Conservation (phyloP, 2,113 vertebrate genomes). For the Epinephelus cyanopodus region DNA sequence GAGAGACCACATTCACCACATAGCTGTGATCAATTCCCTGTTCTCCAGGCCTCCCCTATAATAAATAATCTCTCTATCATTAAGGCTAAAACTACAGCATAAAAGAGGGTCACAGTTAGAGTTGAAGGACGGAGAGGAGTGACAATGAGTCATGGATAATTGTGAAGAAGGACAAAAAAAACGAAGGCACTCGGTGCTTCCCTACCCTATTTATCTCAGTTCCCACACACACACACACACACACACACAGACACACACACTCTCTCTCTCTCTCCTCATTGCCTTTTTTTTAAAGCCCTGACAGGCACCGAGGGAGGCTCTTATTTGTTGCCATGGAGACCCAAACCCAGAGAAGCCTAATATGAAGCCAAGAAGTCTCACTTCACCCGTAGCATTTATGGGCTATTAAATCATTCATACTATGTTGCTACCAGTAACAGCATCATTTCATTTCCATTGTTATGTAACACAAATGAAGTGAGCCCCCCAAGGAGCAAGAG, state of each 20-base stretch:
- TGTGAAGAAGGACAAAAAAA: constrained; percentile 27
- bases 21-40: constrained; percentile 37
- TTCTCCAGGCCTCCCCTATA: constrained; percentile 22
- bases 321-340: constrained; percentile 81
- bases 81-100: constrained; percentile 39
- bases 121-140: constrained; percentile 42
- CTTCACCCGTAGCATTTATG: constrained; percentile 63
- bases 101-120: constrained; percentile 46
- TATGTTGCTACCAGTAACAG: constrained; percentile 59
- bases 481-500: constrained; percentile 25
- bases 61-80: constrained; percentile 51
- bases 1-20: constrained; percentile 29
- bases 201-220: constrained; percentile 62
- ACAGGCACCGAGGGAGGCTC: constrained; percentile 72
- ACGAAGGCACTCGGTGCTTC: constrained; percentile 32
- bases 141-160: constrained; percentile 58
- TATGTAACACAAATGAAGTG: constrained; percentile 64
- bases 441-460: constrained; percentile 68
- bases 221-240: constrained; percentile 47
- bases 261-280: constrained; percentile 10
- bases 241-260: constrained; percentile 38
- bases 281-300: constrained; percentile 49
- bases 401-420: constrained; percentile 75
- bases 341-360: constrained; percentile 71
- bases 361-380: constrained; percentile 67